Conservation (phyloP, 2,888 invertebrate species). For the Perithous albicinctus region DNA sequence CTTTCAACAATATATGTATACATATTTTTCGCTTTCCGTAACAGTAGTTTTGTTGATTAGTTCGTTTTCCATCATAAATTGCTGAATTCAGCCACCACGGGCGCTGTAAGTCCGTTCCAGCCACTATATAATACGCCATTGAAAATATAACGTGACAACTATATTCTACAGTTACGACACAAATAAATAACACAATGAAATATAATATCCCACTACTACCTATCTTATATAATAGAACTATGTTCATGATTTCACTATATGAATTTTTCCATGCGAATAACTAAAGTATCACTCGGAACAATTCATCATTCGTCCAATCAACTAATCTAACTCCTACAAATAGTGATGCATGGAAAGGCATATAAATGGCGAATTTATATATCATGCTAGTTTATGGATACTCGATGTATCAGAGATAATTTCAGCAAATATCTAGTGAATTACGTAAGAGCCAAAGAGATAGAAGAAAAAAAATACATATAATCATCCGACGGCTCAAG, state of each 20-base stretch:
- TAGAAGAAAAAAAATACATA: neutral
- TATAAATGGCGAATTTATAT: neutral
- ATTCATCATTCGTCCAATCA: neutral
- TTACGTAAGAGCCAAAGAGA: slow-evolving; percentile 12
- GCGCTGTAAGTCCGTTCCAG: neutral
- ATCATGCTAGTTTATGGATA: neutral
- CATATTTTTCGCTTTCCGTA: too few species aligned
- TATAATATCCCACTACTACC: too few species aligned
- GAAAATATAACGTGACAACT: too few species aligned
- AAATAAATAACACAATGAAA: too few species aligned
- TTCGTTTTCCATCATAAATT: neutral
- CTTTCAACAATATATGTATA: too few species aligned
- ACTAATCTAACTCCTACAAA: neutral
- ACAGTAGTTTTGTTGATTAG: neutral
- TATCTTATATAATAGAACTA: too few species aligned
- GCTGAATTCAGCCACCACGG: neutral
- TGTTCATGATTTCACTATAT: too few species aligned
- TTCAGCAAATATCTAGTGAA: neutral
- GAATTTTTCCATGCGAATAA: too few species aligned
- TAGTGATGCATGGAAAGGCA: too few species aligned
- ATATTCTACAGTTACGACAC: too few species aligned
- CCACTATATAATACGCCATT: too few species aligned
- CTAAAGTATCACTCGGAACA: neutral
- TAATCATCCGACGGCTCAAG: neutral
- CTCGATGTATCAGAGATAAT: slow-evolving; percentile 13